Evolutionary conservation across 2,113 vertebrate genomes (phyloP).

Genomic region (Zapus hudsonius): DNA sequence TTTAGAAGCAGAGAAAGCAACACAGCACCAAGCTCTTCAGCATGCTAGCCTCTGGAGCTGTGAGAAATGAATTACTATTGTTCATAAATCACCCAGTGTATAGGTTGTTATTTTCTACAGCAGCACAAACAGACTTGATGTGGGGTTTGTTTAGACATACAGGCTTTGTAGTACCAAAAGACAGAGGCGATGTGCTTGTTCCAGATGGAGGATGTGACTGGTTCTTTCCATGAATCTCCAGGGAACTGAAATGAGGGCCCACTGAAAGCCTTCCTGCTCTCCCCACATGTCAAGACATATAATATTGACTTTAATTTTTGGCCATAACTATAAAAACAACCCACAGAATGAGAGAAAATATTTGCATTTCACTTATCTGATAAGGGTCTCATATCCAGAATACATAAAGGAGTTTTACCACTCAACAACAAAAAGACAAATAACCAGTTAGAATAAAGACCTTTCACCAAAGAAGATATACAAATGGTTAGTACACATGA

Average conservation of each 20-base stretch:
- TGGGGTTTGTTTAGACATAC: not conserved
- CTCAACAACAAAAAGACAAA: slow-evolving; percentile 5
- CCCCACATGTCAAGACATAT: not conserved
- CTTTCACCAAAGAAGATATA: slow-evolving; percentile 23
- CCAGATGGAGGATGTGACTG: not conserved
- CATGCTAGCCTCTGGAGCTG: not conserved
- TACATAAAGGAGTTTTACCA: not conserved
- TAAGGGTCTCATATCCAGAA: not conserved
- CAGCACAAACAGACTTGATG: not conserved
- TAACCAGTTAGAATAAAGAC: not conserved
- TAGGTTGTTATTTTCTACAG: not conserved
- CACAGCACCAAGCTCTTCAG: not conserved
- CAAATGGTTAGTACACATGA: not conserved
- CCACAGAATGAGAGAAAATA: not conserved
- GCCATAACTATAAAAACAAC: not conserved
- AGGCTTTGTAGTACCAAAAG: not conserved
- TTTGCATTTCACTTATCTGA: slow-evolving; percentile 6
- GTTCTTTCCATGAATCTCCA: not conserved
- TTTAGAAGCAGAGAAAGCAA: not conserved
- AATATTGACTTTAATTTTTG: not conserved
- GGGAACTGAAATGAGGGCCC: not conserved
- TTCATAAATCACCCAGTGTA: not conserved
- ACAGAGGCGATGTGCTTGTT: not conserved
- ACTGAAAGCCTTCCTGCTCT: not conserved
- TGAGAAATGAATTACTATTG: not conserved